phyloP scores from a whole-genome alignment of 2,113 vertebrate species.

The Rhombomys opimus region DNA sequence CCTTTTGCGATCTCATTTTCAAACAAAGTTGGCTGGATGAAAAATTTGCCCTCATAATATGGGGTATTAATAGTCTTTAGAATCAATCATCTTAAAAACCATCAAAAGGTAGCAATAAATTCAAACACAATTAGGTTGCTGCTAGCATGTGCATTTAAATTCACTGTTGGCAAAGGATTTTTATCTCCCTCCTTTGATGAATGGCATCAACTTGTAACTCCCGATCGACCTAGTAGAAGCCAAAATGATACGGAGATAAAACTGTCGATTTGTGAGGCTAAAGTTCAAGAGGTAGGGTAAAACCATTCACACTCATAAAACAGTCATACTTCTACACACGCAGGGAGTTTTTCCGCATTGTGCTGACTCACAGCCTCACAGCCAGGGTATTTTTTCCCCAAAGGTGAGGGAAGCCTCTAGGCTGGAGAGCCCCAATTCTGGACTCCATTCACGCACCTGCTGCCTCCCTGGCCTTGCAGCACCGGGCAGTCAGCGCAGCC shows the following conservation, averaged over 20 bases:
- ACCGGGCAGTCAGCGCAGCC: background rate
- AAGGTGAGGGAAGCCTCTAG: conserved; percentile 12
- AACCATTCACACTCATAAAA: background rate
- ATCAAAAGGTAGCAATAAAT: conserved; percentile 30
- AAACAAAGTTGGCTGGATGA: conserved; percentile 4
- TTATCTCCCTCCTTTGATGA: conserved; percentile 46
- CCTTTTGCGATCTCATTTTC: background rate
- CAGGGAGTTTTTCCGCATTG: conserved; percentile 34
- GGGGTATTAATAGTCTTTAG: background rate
- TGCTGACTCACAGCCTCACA: conserved; percentile 79
- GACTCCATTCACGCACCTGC: conserved; percentile 27
- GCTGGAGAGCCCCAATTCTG: background rate
- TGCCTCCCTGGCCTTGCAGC: background rate
- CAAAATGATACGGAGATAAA: background rate
- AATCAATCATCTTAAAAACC: conserved; percentile 50
- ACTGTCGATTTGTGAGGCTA: background rate
- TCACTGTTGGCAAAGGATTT: conserved; percentile 41
- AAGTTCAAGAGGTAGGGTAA: conserved; percentile 12
- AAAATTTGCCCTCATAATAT: background rate
- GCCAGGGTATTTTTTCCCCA: background rate
- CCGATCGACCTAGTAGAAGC: background rate
- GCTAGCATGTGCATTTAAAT: background rate
- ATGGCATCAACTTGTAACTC: conserved; percentile 45
- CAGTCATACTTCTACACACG: background rate
- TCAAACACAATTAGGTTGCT: background rate